Base-by-base conservation (phyloP, 2,888 invertebrate genomes). In the Drosophila mulleri region DNA sequence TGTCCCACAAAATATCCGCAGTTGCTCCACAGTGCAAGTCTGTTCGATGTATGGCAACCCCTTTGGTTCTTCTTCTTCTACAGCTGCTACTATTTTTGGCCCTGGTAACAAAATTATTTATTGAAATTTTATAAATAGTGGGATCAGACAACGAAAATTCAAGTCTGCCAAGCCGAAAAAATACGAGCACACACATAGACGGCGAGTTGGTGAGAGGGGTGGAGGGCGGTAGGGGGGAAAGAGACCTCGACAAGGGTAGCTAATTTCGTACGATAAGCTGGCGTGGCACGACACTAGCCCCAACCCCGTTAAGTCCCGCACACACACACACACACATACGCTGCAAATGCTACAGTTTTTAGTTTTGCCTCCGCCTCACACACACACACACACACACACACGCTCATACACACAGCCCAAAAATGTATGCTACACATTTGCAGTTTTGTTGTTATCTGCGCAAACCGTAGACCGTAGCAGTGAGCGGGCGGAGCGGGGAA, bases 111-210 rank as follows among this genome's bases (percentile, higher is more conserved):
- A 89, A 86, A 89, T 83, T 88, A 89, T 91, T 92, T 91, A 91
- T 91, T 90, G 91, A 90, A 91, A 92, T 90, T 91, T 91, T 91
- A 91, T 91, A 91, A 91, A 91, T 91, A 90, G 91, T 89, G 89
- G 91, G 91, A 92, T 91, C 91, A 92, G 91, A 92, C 91, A 89
- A 86, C 88, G 84, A 91, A 80, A 81, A 82, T 82, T 89, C 77
- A 80, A 90, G 90, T 87, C 87, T 85, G 88, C 59, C 67, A 81
- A 83, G 78, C 72, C 72, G 67, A 84, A 87, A 82, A 87, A 84
- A 82, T 69, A 80, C 62, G 66, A 56, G 32, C 42, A 37, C 39
- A 63, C n/a, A 47, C 18, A 39, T 9, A 41, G 23, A 39, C 3
- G 2, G 7, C 23, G 11, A 39, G 39, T n/a, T n/a, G n/a, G n/a